Evolutionary conservation across 2,797 vertebrate genomes (phyloP), one percentile per base, ranked within the genome.

Genomic region (Kryptolebias ocellatus): DNA sequence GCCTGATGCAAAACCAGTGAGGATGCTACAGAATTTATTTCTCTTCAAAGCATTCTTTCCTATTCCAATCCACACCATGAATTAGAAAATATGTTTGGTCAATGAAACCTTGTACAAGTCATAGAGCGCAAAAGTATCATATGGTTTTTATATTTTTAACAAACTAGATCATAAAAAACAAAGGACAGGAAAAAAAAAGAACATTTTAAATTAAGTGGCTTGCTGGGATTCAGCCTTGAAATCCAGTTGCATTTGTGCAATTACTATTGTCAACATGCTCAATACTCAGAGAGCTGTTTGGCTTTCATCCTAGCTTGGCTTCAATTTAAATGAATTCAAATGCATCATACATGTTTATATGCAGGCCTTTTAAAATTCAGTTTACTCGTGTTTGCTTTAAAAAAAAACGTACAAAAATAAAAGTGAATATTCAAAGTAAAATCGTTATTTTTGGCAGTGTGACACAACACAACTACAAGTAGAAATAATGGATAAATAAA

Each of bases 1-100:
- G 60, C 59, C 24, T 70, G 76, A 76, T 80, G 67, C n/a, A 68
- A 80, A 75, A 84, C 70, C 51, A 61, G 67, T 60, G 45, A 53
- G 52, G 67, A 62, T 71, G 67, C 10, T 85, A 54, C 39, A 85
- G 74, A 72, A 86, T 83, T 1, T 27, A 83, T 82, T 72, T 70
- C 52, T 39, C 60, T 73, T 71, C 50, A 59, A 64, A 71, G 51
- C 31, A 11, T 66, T 58, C 47, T 59, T 81, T 6, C 10, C 39
- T 66, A 69, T 80, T 74, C 29, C 46, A 46, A 59, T 61, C 56
- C 61, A 70, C 64, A 72, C 9, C 34, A 84, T 73, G 24, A 81
- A 83, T 83, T 77, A 76, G 44, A 73, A 54, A 80, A 83, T 5
- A 28, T 47, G 31, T 71, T 73, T 70, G 57, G 74, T 76, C 75